These are phyloP conservation scores for Tridacna gigas DNA, from an alignment of 2,888 invertebrate genomes.

Conservation along the genomic window DNA sequence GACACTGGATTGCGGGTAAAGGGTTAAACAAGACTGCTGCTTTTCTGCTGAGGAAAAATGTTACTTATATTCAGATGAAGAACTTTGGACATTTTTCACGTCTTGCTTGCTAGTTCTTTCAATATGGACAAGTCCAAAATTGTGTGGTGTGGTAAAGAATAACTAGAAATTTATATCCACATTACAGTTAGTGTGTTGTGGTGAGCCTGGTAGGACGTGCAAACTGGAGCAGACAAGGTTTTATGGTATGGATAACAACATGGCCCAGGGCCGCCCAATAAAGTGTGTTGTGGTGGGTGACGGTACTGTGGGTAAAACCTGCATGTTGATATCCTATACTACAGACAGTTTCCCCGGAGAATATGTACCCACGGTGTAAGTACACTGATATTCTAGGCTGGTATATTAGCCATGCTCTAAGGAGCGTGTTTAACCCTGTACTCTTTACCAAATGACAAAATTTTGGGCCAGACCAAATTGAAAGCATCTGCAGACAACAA, in stretches of 20 bases:
- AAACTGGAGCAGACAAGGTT: constrained; percentile 69
- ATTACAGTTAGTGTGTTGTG: not conserved
- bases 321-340: constrained; percentile 88
- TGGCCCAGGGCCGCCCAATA: constrained; percentile 86
- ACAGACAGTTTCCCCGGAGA: constrained; percentile 88
- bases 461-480: no score
- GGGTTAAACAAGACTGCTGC: no score
- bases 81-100: no score
- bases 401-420: no score
- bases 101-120: no score
- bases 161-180: not conserved
- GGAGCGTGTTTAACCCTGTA: no score
- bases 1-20: no score
- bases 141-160: not conserved
- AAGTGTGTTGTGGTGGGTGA: constrained; percentile 88
- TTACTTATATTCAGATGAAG: no score
- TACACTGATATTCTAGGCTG: no score
- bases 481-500: no score
- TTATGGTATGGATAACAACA: constrained; percentile 69
- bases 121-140: not conserved
- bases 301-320: constrained; percentile 88
- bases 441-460: no score
- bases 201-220: constrained; percentile 18
- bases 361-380: constrained; percentile 88
- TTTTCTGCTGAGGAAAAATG: no score